Evolutionary conservation across 1,140 invertebrate species (phyloP), one percentile per base, ranked within the genome.

Genomic region (Brachionus manjavacas): DNA sequence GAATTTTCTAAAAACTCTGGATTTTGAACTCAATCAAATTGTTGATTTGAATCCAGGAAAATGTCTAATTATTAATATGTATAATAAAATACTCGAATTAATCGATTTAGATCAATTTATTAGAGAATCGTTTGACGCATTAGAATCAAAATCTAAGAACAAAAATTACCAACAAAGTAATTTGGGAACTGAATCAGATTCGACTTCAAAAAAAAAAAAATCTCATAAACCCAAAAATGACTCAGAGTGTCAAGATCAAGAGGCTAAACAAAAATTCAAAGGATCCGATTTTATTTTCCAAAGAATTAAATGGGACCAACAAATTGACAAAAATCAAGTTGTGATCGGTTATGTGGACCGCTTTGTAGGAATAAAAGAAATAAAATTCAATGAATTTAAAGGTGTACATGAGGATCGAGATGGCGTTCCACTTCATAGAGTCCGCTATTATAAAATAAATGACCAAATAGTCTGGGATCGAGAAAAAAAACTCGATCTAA

Each of bases 331-430:
- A 55, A 23, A 25, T 16, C 64, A 72, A 46, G 64, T 83, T 2
- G 7, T 83, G n/a, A 83, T 83, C n/a, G 81, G 81, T 16, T 83
- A 83, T 70, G 7, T 68, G 28, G 81, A 83, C 31, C 60, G 81
- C 25, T 83, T 83, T 83, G 16, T 25, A 46, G 81, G 81, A 35
- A 35, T 83, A 12, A 68, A 83, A 25, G 81, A 83, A 35, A 83
- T 83, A 31, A n/a, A 35, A 28, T 83, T 83, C 60, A 83, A 68
- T 55, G 81, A 83, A 20, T 83, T 70, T 35, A 83, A 83, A 46
- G 60, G 60, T 20, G 81, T 83, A 8, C 81, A 83, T 41, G 81
- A 68, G 7, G 81, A 83, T 12, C 4, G 12, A 25, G 81, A 68
- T n/a, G 81, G 81, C 12, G 35, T 83, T 7, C 81, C 81, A 2